Conservation (phyloP, 1,140 invertebrate species). For the Fragariocoptes setiger region DNA sequence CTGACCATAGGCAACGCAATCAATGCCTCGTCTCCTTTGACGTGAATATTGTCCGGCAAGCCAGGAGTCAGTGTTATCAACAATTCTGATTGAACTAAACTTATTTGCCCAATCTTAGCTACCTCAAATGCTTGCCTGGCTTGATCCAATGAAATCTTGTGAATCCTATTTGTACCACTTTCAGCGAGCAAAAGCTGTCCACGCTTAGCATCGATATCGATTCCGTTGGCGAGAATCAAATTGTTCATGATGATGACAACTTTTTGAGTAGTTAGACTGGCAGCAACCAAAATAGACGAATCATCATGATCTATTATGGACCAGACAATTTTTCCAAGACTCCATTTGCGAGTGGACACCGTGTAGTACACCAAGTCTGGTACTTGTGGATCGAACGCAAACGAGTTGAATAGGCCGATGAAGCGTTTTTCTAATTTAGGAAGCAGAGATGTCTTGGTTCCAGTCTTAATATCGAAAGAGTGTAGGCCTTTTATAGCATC, state of each 20-base stretch:
- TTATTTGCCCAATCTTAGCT: background rate
- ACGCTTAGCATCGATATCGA: background rate
- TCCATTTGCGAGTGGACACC: background rate
- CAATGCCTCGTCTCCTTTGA: background rate
- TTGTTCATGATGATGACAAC: background rate
- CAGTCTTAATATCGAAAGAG: background rate
- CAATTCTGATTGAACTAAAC: background rate
- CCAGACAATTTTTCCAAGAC: background rate
- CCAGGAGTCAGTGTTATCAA: background rate
- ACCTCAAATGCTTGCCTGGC: background rate
- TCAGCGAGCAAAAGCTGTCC: background rate
- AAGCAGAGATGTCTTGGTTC: background rate
- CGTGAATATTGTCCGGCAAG: background rate
- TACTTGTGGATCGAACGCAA: background rate
- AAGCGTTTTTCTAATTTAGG: background rate
- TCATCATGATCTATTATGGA: background rate
- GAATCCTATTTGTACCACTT: background rate
- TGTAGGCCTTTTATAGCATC: background rate
- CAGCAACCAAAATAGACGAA: background rate
- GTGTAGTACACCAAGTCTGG: background rate
- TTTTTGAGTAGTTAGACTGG: background rate
- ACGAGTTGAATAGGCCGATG: background rate
- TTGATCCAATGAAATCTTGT: background rate
- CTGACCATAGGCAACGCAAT: background rate
- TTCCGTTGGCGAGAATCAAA: background rate